Base-by-base conservation (phyloP, 2,888 invertebrate genomes). In the Amphipyra tragopoginis region DNA sequence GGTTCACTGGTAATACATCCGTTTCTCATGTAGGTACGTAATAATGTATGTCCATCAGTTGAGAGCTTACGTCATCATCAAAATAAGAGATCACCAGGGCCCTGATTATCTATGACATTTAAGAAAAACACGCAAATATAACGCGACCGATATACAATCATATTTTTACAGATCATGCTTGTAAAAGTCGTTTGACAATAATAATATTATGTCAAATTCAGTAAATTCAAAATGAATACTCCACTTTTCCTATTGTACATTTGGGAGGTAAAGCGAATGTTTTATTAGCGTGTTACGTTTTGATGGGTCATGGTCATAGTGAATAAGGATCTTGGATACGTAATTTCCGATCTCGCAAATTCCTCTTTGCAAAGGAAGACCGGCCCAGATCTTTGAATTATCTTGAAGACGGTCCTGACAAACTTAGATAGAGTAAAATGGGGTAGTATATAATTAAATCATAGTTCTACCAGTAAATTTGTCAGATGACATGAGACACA, bases 1-100 rank as follows among this genome's bases (percentile, higher is more conserved):
- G 62, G 52, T 58, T 73, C 53, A 48, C 50, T 75, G 60, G 43
- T 60, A 73, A 75, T 65, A 58, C 69, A 69, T 75, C 73, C 73
- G 73, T 62, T 72, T 63, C 62, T 72, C 34, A 13, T 48, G 14
- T 54, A 59, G 38, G 33, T 56, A 52, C 50, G 52, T 49, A 44
- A 42, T 52, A 55, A 39, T 15, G 49, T 50, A 45, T 45, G 54
- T 47, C 65, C 65, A 59, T 68, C 43, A 44, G 14, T 48, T 47
- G 55, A 60, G 48, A n/a, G 26, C 48, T 72, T 65, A 73, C 65
- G 65, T 77, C 75, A 77, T 40, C 74, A 39, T 47, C 55, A 54
- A 8, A 75, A 69, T 63, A 72, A 75, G 55, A 65, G 40, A 56
- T 45, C 50, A 57, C 10, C 53, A 21, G 21, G 21, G 3, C 21